A percentile compares a stretch with the other conserved stretches of the same genome.
Conservation (phyloP, 2,113 vertebrate species). For the Nyctibius bracteatus region DNA sequence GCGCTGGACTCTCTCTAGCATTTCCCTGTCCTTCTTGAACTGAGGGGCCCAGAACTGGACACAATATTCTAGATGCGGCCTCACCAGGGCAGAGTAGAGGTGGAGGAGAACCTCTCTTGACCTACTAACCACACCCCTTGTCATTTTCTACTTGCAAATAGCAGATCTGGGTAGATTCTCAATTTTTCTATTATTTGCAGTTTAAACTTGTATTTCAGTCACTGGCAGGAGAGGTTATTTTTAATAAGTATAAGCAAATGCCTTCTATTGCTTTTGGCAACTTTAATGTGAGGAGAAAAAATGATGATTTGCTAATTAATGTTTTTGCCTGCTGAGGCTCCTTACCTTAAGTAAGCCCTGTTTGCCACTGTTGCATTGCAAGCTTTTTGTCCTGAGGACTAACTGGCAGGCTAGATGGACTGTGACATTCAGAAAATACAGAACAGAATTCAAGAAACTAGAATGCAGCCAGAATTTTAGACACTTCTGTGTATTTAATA, state of each 20-base stretch:
- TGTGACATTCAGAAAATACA: background rate
- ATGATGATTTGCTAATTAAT: slow-evolving; percentile 17
- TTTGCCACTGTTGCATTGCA: background rate
- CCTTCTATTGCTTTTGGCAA: slow-evolving; percentile 22
- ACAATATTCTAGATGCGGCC: too few species aligned
- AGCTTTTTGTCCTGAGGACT: slow-evolving; percentile 15
- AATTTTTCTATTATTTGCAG: background rate
- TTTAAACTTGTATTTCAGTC: background rate
- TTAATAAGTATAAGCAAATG: slow-evolving; percentile 16
- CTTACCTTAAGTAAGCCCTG: slow-evolving; percentile 10
- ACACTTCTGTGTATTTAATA: background rate
- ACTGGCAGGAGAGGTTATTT: background rate
- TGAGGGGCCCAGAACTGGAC: too few species aligned
- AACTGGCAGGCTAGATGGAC: slow-evolving; percentile 9
- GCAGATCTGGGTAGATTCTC: background rate
- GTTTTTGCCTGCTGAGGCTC: background rate
- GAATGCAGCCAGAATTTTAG: background rate
- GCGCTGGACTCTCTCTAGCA: too few species aligned
- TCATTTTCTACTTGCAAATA: background rate
- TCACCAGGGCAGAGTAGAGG: too few species aligned
- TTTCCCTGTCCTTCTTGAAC: too few species aligned
- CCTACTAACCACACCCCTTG: too few species aligned
- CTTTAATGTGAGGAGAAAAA: background rate
- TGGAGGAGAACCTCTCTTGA: too few species aligned
- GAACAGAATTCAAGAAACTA: background rate